Percentiles rank a stretch among this genome's conserved stretches.
These are phyloP conservation scores for Stegostoma tigrinum DNA, from an alignment of 2,113 vertebrate genomes.

Conservation along the genomic window DNA sequence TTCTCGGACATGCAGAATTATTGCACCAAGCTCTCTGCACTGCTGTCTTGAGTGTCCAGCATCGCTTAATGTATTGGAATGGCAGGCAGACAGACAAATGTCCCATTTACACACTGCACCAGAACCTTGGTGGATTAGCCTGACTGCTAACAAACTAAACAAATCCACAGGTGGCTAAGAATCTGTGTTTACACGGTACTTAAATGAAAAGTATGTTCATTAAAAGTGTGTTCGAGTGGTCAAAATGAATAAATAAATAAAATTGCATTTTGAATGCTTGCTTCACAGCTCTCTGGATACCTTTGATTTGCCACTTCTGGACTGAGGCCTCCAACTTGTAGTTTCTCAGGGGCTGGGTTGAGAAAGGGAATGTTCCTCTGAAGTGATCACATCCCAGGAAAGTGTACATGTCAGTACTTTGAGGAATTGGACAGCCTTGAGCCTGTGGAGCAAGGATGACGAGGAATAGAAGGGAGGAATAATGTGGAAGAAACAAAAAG, in stretches of 20 bases:
- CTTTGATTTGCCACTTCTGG: not conserved
- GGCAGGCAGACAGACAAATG: conserved; percentile 27
- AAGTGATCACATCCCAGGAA: not conserved
- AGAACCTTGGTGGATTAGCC: conserved; percentile 6
- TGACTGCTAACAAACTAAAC: conserved; percentile 33
- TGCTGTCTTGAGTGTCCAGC: conserved; percentile 16
- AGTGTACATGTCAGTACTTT: not conserved
- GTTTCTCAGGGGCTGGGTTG: not conserved
- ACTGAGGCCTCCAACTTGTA: not conserved
- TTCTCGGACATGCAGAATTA: conserved; percentile 19
- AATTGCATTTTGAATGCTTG: not conserved
- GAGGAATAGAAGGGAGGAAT: not conserved
- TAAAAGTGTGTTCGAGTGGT: conserved; percentile 3
- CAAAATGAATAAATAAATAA: conserved; percentile 36
- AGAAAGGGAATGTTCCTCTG: not conserved
- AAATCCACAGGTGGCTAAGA: conserved; percentile 4
- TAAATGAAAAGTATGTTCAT: conserved; percentile 28
- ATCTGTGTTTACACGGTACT: conserved; percentile 17
- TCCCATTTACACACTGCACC: conserved; percentile 11
- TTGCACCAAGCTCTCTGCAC: conserved; percentile 15
- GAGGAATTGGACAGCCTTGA: not conserved
- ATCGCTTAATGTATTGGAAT: conserved; percentile 26
- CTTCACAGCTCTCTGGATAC: not conserved
- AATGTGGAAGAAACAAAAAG: not conserved
- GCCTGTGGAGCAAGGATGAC: not conserved